These are phyloP conservation scores for Drosophila kepulauana DNA, from an alignment of 1,140 invertebrate genomes.

Conservation along the genomic window DNA sequence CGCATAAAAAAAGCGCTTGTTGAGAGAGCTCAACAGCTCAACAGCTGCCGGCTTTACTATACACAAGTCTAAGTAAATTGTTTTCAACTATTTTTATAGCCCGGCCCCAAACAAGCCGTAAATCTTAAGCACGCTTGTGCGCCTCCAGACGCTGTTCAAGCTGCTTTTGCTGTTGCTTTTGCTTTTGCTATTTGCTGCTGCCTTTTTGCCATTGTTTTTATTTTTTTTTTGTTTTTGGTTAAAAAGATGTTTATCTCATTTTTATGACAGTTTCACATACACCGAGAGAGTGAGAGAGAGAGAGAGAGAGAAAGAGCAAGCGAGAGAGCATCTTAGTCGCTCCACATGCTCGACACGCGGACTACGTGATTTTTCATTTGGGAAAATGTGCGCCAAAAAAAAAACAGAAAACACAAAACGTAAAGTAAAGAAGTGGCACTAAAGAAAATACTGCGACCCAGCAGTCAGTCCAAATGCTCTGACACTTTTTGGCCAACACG, in stretches of 20 bases:
- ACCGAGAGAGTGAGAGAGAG: background rate
- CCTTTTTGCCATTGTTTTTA: background rate
- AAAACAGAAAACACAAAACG: background rate
- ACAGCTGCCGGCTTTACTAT: constrained; percentile 21
- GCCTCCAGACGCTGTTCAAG: constrained; percentile 44
- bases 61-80: constrained; percentile 39
- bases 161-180: background rate
- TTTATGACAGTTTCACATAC: constrained; percentile 63
- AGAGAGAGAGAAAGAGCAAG: background rate
- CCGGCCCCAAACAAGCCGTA: constrained; percentile 49
- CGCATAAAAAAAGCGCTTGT: constrained; percentile 39
- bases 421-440: background rate
- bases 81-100: constrained; percentile 64
- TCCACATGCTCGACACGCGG: constrained; percentile 36
- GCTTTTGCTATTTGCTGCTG: background rate
- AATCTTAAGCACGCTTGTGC: constrained; percentile 50
- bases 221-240: constrained; percentile 24
- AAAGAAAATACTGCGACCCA: constrained; percentile 9
- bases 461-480: constrained; percentile 5
- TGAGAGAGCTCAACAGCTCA: too few species aligned
- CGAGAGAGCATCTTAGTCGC: constrained; percentile 17
- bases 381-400: constrained; percentile 8
- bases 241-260: constrained; percentile 58
- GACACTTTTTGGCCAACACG: constrained; percentile 44
- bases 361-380: constrained; percentile 68